Base-by-base conservation (phyloP, 2,797 vertebrate genomes). In the Sparidentex hasta region DNA sequence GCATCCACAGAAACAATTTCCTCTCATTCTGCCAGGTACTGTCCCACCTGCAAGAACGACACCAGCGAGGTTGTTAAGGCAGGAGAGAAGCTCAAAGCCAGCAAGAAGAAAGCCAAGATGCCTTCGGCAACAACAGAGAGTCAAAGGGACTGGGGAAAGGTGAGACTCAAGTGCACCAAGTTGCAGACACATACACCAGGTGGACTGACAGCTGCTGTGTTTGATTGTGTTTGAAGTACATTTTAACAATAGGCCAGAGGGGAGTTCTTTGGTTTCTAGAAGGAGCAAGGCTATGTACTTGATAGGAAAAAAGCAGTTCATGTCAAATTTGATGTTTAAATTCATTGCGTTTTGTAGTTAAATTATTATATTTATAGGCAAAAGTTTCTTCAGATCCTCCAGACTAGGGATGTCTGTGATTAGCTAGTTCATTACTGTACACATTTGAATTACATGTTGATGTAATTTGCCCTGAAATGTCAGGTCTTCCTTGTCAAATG, bases 31-130 rank as follows among this genome's bases (percentile, higher is more conserved):
- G 38, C 27, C 91, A 99, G 98, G 98, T 99, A 99, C 94, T 99
- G 98, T 91, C 98, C 98, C 88, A 98, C 97, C 81, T 99, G 98
- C 95, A 99, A 99, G 96, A 99, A 98, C 80, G 98, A 99, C 95
- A 97, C 97, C 88, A 98, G 95, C 69, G 98, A 99, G 94, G 98
- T 99, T 75, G 96, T 99, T 69, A 98, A 98, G 86, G 98, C 98
- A 71, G 98, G 98, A 61, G 98, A 99, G 95, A 98, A 95, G 82
- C 97, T 99, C 79, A 99, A 98, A 93, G 96, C 98, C 93, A 99
- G 98, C 93, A 99, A 99, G 96, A 99, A 99, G 95, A 99, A 97
- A 94, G 96, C 98, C 90, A 99, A 98, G 94, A 99, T 99, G 98
- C 98, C 98, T 68, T 99, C 98, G 66, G 98, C 98, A 66, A 98